phyloP scores from a whole-genome alignment of 2,888 invertebrate genomes.

The Hipparchia semele region DNA sequence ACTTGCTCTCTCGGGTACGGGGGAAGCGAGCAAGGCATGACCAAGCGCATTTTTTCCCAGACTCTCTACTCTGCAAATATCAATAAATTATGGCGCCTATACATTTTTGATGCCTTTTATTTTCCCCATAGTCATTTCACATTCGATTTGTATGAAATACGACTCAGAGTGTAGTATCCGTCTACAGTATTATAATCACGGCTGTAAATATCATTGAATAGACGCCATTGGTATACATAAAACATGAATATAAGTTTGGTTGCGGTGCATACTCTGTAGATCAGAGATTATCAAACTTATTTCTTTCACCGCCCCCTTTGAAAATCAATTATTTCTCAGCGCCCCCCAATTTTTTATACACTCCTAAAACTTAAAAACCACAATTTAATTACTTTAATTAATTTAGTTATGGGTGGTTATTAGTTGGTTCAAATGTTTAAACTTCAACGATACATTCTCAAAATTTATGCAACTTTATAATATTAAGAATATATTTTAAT shows the following conservation, averaged over 20 bases:
- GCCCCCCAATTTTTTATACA: too few species aligned
- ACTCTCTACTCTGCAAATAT: conserved; percentile 5
- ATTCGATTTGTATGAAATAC: conserved; percentile 17
- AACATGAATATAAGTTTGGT: neutral
- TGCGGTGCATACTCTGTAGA: too few species aligned
- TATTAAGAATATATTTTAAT: too few species aligned
- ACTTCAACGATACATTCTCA: too few species aligned
- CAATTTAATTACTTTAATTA: too few species aligned
- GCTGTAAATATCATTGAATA: conserved; percentile 32
- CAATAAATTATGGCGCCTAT: conserved; percentile 7
- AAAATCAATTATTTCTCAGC: too few species aligned
- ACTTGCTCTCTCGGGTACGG: neutral
- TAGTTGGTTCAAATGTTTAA: too few species aligned
- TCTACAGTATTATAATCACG: conserved; percentile 27
- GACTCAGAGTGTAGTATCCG: conserved; percentile 11
- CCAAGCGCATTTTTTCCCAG: neutral
- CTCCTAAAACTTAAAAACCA: too few species aligned
- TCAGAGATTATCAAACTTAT: too few species aligned
- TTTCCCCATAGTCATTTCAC: conserved; percentile 8
- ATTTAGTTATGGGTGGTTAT: too few species aligned
- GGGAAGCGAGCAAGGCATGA: neutral
- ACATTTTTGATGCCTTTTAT: conserved; percentile 17
- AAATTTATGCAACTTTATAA: too few species aligned
- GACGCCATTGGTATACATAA: neutral
- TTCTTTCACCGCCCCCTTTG: too few species aligned